Percentiles rank a stretch among this genome's conserved stretches.
phyloP scores from a whole-genome alignment of 2,797 vertebrate species.

The Melanotaenia parkinsoni region DNA sequence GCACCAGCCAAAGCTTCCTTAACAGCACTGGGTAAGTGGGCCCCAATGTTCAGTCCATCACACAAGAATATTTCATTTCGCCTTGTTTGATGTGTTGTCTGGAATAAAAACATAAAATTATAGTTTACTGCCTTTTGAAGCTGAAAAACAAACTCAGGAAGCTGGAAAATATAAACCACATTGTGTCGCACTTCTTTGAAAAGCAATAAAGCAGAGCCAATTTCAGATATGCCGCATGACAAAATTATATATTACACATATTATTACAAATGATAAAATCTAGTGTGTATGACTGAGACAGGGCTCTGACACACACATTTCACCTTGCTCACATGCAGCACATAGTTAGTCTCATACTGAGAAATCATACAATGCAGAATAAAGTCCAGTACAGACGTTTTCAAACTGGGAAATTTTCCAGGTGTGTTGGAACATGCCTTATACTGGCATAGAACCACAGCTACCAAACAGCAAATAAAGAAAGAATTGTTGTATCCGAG shows the following conservation, averaged over 20 bases:
- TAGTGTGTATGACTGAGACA: background rate
- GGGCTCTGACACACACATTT: no score
- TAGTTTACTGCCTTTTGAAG: constrained; percentile 29
- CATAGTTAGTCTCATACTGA: no score
- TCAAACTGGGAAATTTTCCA: no score
- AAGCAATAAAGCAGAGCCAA: constrained; percentile 16
- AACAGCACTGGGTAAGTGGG: constrained; percentile 95
- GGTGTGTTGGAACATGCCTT: no score
- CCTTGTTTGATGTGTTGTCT: constrained; percentile 55
- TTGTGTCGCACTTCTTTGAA: constrained; percentile 28
- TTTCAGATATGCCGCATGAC: constrained; percentile 18
- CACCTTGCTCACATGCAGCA: no score
- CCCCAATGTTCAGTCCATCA: constrained; percentile 58
- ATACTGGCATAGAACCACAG: no score
- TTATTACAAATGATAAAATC: constrained; percentile 9
- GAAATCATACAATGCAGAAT: no score
- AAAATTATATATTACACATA: constrained; percentile 12
- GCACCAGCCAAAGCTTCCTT: constrained; percentile 90
- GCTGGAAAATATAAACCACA: constrained; percentile 16
- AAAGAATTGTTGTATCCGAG: no score
- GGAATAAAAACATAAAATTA: constrained; percentile 52
- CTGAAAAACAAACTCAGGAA: background rate
- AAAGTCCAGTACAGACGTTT: no score
- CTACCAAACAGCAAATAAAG: no score
- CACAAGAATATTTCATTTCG: constrained; percentile 53